Conservation (phyloP, 2,113 vertebrate genomes). For the Pollachius pollachius region DNA sequence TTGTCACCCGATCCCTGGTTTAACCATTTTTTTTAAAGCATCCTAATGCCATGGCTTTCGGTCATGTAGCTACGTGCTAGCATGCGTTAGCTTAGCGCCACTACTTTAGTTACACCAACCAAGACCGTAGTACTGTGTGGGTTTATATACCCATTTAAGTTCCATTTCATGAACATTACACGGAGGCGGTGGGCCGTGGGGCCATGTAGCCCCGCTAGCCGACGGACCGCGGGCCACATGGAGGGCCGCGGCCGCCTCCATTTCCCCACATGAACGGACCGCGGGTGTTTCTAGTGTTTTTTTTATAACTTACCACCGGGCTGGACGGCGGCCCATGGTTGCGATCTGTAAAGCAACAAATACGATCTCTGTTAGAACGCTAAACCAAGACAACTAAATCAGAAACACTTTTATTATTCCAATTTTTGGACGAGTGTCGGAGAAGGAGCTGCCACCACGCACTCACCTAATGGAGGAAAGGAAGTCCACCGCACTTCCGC, state of each 20-base stretch:
- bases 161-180: no score
- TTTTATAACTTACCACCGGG: slow-evolving; percentile 73
- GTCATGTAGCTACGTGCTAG: no score
- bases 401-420: not conserved
- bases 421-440: slow-evolving; percentile 12
- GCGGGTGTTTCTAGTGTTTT: not conserved
- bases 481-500: slow-evolving; percentile 60
- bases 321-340: slow-evolving; percentile 80
- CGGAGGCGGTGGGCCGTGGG: no score
- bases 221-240: slow-evolving; percentile 53
- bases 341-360: slow-evolving; percentile 57
- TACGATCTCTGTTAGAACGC: not conserved
- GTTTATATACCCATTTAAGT: no score
- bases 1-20: no score
- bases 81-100: no score
- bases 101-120: no score
- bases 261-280: slow-evolving; percentile 38
- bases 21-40: no score
- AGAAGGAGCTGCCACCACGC: slow-evolving; percentile 46
- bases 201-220: not conserved
- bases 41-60: no score
- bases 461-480: slow-evolving; percentile 83
- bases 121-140: no score
- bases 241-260: slow-evolving; percentile 52
- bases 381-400: fast-evolving